Evolutionary conservation across 2,888 invertebrate genomes (phyloP), one percentile per base, ranked within the genome.

Genomic region (Lamellibrachia columna): DNA sequence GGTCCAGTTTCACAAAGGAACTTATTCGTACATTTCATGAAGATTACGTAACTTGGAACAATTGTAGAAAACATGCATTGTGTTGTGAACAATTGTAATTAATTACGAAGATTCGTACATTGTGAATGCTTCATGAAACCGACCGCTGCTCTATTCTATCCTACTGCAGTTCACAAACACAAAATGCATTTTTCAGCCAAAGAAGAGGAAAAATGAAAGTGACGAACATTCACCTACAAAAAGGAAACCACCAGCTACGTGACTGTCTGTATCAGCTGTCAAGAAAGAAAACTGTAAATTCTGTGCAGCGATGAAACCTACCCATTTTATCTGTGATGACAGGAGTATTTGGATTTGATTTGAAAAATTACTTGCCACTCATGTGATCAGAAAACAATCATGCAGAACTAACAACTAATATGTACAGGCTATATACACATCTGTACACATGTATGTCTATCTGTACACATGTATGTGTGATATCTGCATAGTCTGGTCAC

Each of bases 181-280:
- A 40, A 40, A 75, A 22, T 75, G 75, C 75, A 75, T 53, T 90
- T 92, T 92, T 90, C 52, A 92, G 92, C 52, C 90, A 3, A 90
- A 90, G n/a, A 92, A 92, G 55, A 90, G 92, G 58, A 92, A 92
- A 55, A 53, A 22, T 40, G 92, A 92, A 75, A 90, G n/a, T 6
- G 28, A 52, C 40, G 90, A 91, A 53, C 53, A 28, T 53, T 90
- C 53, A 52, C 53, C 92, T 28, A 40, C 9, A 22, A 92, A 92
- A 90, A 92, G 53, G 52, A 52, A 52, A 91, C n/a, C 91, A 4
- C 75, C 75, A n/a, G 22, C 75, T 11, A 75, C 15, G 2, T 75
- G 75, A 75, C 75, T 15, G 11, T 75, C 22, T 75, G 1, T 9
- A 75, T 75, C 75, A 22, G 6, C 15, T 75, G 75, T 75, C n/a